Base-by-base conservation (phyloP, 2,113 vertebrate genomes). In the Ptilorrhoa leucosticta region DNA sequence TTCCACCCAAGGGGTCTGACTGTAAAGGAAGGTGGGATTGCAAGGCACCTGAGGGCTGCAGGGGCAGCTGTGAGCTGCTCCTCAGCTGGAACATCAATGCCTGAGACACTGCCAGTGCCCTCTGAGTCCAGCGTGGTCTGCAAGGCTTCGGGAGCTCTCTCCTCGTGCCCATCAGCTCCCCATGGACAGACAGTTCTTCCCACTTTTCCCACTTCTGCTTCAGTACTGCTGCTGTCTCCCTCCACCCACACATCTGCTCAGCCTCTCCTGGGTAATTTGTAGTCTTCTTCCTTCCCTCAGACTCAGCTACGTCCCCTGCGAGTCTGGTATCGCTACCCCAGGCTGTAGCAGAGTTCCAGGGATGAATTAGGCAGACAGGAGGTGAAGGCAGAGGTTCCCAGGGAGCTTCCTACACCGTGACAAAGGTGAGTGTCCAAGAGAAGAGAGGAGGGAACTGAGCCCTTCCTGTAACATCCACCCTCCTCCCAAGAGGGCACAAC, bases 41-140 rank as follows among this genome's bases (percentile, higher is more conserved):
- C 60, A 58, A 81, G 64, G 72, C 60, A 40, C 30, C 22, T 18
- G 20, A 77, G 50, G 54, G 48, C 45, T 58, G 35, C 33, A n/a
- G 13, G 19, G 42, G 56, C n/a, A 87, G 54, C 45, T 91, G 77
- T 35, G 72, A 65, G 68, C 21, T 81, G 45, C 13, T 60, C 15
- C 10, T 26, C 10, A 37, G 54, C 37, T 51, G 60, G 47, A 90
- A 77, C 37, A 35, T 11, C 68, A 37, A 2, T 39, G 56, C 37
- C 44, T 40, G 37, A 72, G 58, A 33, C 66, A 33, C 28, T 79
- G 35, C 48, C 83, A 51, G 57, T 7, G 71, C 37, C 69, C 54
- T 63, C 58, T 0, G 0, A 80, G 27, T 15, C 48, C 58, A 31
- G 72, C 3, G 2, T 1, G 3, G 44, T 31, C 48, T 65, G 35